Evolutionary conservation across 2,113 vertebrate species (phyloP).

Genomic region (Origma solitaria): DNA sequence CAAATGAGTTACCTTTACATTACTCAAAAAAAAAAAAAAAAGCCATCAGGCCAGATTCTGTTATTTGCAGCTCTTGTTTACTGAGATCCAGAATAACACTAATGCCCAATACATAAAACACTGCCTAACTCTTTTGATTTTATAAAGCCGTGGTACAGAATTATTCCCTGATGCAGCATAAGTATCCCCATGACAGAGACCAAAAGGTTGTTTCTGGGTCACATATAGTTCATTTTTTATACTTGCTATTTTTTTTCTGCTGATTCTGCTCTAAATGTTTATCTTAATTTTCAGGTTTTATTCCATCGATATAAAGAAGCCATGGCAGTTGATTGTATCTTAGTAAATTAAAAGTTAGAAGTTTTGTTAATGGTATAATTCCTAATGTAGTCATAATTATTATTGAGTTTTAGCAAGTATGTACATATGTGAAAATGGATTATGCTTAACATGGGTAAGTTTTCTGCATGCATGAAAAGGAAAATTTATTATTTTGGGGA

Average conservation of each 20-base stretch:
- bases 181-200: background rate
- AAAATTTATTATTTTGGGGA: background rate
- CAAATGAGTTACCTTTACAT: constrained; percentile 28
- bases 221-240: background rate
- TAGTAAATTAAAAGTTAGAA: background rate
- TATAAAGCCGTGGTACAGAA: background rate
- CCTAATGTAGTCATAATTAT: background rate
- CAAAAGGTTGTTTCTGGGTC: constrained; percentile 4
- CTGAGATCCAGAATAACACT: background rate
- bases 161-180: background rate
- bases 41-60: background rate
- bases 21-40: background rate
- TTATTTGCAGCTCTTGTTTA: background rate
- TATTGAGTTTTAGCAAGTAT: background rate
- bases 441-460: background rate
- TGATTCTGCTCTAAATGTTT: background rate
- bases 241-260: background rate
- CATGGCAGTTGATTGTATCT: background rate
- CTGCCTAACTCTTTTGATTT: background rate
- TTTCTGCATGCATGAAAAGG: background rate
- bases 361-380: background rate
- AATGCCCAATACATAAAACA: background rate
- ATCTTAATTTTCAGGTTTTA: background rate
- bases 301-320: background rate
- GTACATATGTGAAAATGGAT: background rate